Conservation (phyloP, 1,140 invertebrate genomes). For the Calliphora vicina region DNA sequence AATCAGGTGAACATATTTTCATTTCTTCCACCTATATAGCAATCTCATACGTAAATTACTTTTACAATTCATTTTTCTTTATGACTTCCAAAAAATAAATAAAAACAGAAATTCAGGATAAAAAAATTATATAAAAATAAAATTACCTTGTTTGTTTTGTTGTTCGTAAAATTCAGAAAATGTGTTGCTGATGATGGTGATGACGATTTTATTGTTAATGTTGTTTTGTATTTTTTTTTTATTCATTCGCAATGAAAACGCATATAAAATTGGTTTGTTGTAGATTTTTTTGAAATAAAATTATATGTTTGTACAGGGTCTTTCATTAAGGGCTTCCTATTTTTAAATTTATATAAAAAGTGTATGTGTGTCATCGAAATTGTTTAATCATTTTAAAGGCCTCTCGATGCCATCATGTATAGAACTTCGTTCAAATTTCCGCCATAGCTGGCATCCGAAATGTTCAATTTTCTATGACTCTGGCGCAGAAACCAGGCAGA, state of each 20-base stretch:
- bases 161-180: not conserved
- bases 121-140: not conserved
- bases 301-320: not conserved
- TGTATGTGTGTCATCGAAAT: too few species aligned
- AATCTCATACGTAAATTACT: slow-evolving; percentile 9
- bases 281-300: not conserved
- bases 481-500: too few species aligned
- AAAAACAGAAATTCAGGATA: not conserved
- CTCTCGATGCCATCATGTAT: too few species aligned
- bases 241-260: not conserved
- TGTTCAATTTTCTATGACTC: too few species aligned
- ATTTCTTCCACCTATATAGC: not conserved
- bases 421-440: too few species aligned
- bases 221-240: not conserved
- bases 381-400: too few species aligned
- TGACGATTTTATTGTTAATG: slow-evolving; percentile 4
- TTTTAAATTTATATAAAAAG: too few species aligned
- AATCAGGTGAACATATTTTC: not conserved
- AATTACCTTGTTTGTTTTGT: not conserved
- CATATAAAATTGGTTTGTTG: not conserved
- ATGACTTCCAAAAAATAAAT: not conserved
- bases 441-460: too few species aligned
- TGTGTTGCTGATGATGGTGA: not conserved
- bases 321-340: too few species aligned
- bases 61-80: not conserved